These are phyloP conservation scores for Monarcha castaneiventris DNA, from an alignment of 2,113 vertebrate species.

Conservation along the genomic window DNA sequence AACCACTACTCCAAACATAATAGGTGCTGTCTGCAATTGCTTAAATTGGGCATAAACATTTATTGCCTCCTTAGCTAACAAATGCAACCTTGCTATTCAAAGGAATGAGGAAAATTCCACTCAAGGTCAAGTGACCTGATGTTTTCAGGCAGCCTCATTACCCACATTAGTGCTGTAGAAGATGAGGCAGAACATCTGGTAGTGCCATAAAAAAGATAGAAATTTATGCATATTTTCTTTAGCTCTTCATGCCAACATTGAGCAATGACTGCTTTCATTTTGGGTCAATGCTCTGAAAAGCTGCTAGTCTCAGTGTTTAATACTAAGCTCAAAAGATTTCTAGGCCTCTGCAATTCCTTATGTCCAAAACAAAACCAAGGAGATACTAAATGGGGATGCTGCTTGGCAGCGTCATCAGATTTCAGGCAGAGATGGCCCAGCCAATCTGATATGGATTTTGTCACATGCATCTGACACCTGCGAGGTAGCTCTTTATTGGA, in stretches of 20 bases:
- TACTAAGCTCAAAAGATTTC: not conserved
- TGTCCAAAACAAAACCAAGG: not conserved
- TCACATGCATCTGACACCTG: not conserved
- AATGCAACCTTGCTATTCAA: not conserved
- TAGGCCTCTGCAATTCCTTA: not conserved
- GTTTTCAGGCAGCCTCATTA: conserved; percentile 54
- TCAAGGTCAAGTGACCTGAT: conserved; percentile 57
- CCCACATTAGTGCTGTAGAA: conserved; percentile 11
- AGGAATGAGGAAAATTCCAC: conserved; percentile 32
- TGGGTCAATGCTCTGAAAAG: not conserved
- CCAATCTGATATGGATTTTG: not conserved
- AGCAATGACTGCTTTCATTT: not conserved
- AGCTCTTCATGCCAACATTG: not conserved
- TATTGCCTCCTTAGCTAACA: conserved; percentile 34
- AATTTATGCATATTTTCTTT: conserved; percentile 20
- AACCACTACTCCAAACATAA: conserved; percentile 15
- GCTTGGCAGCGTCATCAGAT: not conserved
- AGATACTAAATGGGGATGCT: not conserved
- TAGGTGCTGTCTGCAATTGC: conserved; percentile 22
- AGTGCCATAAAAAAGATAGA: conserved; percentile 40
- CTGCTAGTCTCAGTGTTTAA: not conserved
- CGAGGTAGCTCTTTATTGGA: not conserved
- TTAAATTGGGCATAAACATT: conserved; percentile 64
- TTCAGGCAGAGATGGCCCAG: not conserved
- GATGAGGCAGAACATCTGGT: conserved; percentile 48